phyloP scores from a whole-genome alignment of 2,113 vertebrate genomes.

The Ophthalmotilapia sp. region DNA sequence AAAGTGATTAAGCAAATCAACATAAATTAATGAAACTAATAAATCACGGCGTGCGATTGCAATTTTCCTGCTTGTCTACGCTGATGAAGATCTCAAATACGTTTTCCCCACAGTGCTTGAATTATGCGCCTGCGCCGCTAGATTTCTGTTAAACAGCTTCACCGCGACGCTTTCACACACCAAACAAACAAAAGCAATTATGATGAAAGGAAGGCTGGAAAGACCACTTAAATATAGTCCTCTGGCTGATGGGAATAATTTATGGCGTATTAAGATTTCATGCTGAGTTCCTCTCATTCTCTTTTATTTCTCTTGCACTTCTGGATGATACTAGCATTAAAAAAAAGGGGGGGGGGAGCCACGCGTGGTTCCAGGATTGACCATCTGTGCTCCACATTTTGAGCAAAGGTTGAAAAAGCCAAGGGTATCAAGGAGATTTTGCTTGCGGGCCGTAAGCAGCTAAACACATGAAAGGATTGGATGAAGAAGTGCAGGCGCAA shows the following conservation, averaged over 20 bases:
- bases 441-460: conserved; percentile 15
- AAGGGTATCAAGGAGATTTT: conserved; percentile 45
- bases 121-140: conserved; percentile 48
- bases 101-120: conserved; percentile 52
- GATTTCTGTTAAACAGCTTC: conserved; percentile 43
- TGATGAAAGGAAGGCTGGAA: conserved; percentile 48
- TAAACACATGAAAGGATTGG: conserved; percentile 44
- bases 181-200: conserved; percentile 31
- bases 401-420: conserved; percentile 46
- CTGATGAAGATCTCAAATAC: conserved; percentile 59
- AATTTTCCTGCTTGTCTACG: conserved; percentile 47
- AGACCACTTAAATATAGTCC: conserved; percentile 52
- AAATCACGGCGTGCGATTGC: conserved; percentile 21
- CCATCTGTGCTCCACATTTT: conserved; percentile 65
- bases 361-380: conserved; percentile 23
- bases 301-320: conserved; percentile 15
- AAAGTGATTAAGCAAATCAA: conserved; percentile 62
- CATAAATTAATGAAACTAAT: conserved; percentile 60
- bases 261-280: background rate
- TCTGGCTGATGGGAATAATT: conserved; percentile 49
- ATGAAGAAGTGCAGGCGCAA: conserved; percentile 42
- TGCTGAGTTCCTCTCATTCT: background rate
- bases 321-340: background rate
- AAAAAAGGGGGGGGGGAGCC: background rate
- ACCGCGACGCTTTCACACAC: background rate